These are phyloP conservation scores for Diplogasteroides magnus DNA, from an alignment of 1,140 invertebrate species.

Conservation along the genomic window DNA sequence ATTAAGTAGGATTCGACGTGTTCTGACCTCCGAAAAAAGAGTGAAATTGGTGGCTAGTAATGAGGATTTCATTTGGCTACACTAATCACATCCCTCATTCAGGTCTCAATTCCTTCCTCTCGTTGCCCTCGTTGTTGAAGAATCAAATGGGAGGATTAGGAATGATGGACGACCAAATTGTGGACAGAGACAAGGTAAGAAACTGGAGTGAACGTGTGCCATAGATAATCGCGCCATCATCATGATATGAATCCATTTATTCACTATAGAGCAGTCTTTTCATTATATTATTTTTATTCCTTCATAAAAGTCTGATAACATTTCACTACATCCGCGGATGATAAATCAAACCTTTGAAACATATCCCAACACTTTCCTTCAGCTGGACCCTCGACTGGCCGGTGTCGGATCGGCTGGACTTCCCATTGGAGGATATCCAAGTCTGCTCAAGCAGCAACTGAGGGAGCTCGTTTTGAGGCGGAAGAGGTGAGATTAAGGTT, in stretches of 20 bases:
- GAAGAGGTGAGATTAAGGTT: slow-evolving; percentile 38
- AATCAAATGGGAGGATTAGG: slow-evolving; percentile 28
- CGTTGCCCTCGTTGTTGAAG: slow-evolving; percentile 45
- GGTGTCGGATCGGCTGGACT: slow-evolving; percentile 14
- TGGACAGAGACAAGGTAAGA: too few species aligned
- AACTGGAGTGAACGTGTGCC: too few species aligned
- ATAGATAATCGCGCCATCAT: too few species aligned
- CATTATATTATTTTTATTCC: too few species aligned
- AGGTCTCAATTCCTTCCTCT: slow-evolving; percentile 39
- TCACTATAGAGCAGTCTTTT: too few species aligned
- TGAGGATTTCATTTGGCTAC: too few species aligned
- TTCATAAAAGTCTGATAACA: slow-evolving; percentile 27
- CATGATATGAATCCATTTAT: too few species aligned
- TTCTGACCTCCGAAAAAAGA: too few species aligned
- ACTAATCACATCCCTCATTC: background rate
- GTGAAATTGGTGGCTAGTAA: too few species aligned
- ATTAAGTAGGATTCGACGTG: too few species aligned
- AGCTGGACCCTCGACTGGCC: slow-evolving; percentile 26
- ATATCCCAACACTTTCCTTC: background rate
- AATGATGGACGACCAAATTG: too few species aligned
- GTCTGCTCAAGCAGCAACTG: slow-evolving; percentile 50
- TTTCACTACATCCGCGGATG: slow-evolving; percentile 14
- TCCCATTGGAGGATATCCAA: slow-evolving; percentile 48
- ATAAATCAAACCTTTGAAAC: slow-evolving; percentile 2
- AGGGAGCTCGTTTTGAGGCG: slow-evolving; percentile 50